Conservation (phyloP, 1,140 invertebrate species). For the Diuraphis noxia region DNA sequence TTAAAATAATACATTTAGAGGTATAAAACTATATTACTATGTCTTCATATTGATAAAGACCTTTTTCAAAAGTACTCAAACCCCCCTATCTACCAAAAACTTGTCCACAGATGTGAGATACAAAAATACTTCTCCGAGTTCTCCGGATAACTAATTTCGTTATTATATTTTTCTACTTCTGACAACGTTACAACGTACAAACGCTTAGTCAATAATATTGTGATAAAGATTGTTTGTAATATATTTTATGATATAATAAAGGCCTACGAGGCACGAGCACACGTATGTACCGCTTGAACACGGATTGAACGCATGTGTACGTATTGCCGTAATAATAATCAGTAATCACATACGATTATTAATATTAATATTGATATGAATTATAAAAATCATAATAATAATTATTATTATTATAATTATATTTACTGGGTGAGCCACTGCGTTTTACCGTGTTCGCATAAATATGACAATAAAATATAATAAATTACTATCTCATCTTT, state of each 20-base stretch:
- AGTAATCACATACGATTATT: too few relatives aligned
- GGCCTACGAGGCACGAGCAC: neutral
- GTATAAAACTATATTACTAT: neutral
- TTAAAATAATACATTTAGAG: neutral
- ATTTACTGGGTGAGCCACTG: neutral
- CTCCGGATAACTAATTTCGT: neutral
- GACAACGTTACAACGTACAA: neutral
- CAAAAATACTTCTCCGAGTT: neutral
- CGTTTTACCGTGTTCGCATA: neutral
- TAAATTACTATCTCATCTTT: too few relatives aligned
- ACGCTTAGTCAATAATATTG: neutral
- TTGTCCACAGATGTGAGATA: neutral
- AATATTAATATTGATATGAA: neutral
- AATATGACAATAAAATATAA: too few relatives aligned
- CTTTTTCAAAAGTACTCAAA: neutral
- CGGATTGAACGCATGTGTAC: too few relatives aligned
- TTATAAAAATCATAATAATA: neutral
- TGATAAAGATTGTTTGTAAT: neutral
- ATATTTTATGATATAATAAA: neutral
- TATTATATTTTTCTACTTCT: neutral
- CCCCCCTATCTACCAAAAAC: neutral
- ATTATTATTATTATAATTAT: too few relatives aligned
- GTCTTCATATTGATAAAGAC: neutral
- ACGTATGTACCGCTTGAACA: neutral
- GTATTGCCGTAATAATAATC: too few relatives aligned